These are phyloP conservation scores for Trichechus manatus DNA, from an alignment of 2,113 vertebrate species.

Conservation along the genomic window DNA sequence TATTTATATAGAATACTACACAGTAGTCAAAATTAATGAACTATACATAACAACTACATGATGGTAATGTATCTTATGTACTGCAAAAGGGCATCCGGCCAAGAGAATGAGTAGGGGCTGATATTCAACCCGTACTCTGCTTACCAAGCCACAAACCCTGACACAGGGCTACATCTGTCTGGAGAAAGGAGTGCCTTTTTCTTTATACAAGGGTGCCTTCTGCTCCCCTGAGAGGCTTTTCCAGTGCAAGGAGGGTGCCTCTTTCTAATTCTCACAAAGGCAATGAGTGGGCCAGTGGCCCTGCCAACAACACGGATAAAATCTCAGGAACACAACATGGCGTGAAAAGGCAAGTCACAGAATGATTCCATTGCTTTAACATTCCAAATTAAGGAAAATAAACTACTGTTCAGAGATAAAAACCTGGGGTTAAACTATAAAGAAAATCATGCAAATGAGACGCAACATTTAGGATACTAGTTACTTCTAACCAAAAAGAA, in stretches of 20 bases:
- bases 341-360: not conserved
- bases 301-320: not conserved
- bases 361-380: constrained; percentile 5
- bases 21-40: constrained; percentile 43
- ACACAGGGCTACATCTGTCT: not conserved
- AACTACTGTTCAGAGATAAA: not conserved
- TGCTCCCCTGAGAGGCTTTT: not conserved
- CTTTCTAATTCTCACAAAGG: constrained; percentile 5
- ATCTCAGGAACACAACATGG: not conserved
- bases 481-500: not conserved
- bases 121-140: not conserved
- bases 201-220: not conserved
- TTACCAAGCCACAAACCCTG: not conserved
- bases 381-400: constrained; percentile 26
- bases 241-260: not conserved
- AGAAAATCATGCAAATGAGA: not conserved
- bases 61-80: not conserved
- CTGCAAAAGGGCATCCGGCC: not conserved
- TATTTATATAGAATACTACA: not conserved
- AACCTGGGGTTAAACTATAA: not conserved
- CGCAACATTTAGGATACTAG: not conserved
- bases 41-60: not conserved
- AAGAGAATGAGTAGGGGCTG: not conserved
- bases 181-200: not conserved
- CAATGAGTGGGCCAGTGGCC: not conserved